These are phyloP conservation scores for Sebastes cheni DNA, from an alignment of 2,797 vertebrate genomes.

Conservation along the genomic window DNA sequence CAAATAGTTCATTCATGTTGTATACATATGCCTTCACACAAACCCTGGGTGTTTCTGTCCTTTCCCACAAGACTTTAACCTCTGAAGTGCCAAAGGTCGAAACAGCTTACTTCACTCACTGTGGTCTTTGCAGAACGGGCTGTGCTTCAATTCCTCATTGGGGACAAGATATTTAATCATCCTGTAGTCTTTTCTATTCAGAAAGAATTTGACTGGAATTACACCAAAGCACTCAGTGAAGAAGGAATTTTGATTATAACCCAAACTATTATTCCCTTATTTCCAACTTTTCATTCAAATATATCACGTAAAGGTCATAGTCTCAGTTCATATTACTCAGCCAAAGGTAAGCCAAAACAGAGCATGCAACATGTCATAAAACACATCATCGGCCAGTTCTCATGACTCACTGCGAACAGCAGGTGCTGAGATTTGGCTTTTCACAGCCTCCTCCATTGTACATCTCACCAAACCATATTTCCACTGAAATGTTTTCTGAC, in stretches of 20 bases:
- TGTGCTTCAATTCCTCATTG: slow-evolving; percentile 25
- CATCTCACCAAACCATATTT: not conserved
- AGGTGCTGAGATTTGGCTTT: slow-evolving; percentile 49
- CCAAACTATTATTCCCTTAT: not conserved
- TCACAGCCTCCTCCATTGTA: not conserved
- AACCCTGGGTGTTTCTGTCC: slow-evolving; percentile 45
- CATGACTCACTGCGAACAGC: slow-evolving; percentile 55
- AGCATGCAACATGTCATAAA: slow-evolving; percentile 39
- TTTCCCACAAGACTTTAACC: slow-evolving; percentile 76
- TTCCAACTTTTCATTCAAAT: not conserved
- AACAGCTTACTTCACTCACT: slow-evolving; percentile 52
- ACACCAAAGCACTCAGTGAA: not conserved
- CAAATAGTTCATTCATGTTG: slow-evolving; percentile 61
- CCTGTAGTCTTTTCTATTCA: slow-evolving; percentile 14
- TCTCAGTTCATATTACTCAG: slow-evolving; percentile 31
- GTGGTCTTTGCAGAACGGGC: slow-evolving; percentile 8
- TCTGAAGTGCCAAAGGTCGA: slow-evolving; percentile 60
- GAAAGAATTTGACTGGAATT: not conserved
- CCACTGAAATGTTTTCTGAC: not conserved
- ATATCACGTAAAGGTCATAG: not conserved
- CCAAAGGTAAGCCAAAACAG: slow-evolving; percentile 37
- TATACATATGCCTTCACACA: slow-evolving; percentile 55
- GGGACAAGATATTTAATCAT: slow-evolving; percentile 26
- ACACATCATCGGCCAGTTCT: slow-evolving; percentile 46
- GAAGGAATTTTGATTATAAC: not conserved